Base-by-base conservation (phyloP, 1,140 invertebrate species). In the Papilio polyxenes region DNA sequence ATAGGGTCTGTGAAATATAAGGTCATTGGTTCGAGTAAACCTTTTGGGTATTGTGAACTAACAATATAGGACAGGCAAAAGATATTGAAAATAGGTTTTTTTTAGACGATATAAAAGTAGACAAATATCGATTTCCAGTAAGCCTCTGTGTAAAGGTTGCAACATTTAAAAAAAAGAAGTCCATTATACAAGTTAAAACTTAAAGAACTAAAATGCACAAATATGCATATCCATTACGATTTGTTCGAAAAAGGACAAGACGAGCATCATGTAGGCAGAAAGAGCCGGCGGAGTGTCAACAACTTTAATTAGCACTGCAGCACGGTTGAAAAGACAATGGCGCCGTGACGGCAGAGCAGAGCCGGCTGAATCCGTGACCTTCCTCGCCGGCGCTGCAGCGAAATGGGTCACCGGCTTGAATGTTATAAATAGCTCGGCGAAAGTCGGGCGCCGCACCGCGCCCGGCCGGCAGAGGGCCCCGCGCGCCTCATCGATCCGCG, bases 381-480 rank as follows among this genome's bases (percentile, higher is more conserved):
- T 94, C 93, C 92, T 90, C 89, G 88, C 85, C 85, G 91, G 90
- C 87, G 91, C 91, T 94, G 92, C 92, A 93, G 89, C 89, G 89
- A 94, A 93, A 93, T 94, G 92, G 93, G 93, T 94, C 93, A 94
- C 91, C 93, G 92, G 92, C 92, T 92, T 92, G 89, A 92, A 90
- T 92, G 91, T 91, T 94, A 94, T 94, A 93, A 93, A 94, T 94
- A 94, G 93, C 93, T 92, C 87, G 91, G 92, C 87, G 91, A 92
- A 93, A 93, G 92, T 93, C 91, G 93, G 92, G 87, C 91, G 91
- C 89, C 92, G 88, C 89, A 83, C 91, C 91, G 89, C 92, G 87
- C 89, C 88, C 89, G 84, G 88, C 86, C 87, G 87, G 89, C 81
- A 81, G 84, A 83, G 85, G 86, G 85, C 84, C 85, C 86, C 91